Conservation (phyloP, 1,140 invertebrate species). For the Euura lappo region DNA sequence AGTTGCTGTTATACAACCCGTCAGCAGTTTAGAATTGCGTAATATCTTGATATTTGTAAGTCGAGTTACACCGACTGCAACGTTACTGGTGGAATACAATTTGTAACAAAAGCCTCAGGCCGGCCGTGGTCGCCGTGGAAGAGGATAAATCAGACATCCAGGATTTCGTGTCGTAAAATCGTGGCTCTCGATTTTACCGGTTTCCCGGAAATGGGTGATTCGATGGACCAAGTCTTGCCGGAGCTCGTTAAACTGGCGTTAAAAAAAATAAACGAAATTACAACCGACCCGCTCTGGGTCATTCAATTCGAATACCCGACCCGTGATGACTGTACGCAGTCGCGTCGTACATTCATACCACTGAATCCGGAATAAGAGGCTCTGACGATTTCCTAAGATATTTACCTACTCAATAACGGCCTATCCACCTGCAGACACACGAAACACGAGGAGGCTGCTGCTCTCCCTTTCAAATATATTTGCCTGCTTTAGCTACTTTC, state of each 20-base stretch:
- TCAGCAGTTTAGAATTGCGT: background rate
- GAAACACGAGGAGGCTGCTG: background rate
- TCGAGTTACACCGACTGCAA: background rate
- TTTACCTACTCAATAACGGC: background rate
- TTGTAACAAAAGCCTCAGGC: background rate
- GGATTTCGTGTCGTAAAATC: background rate
- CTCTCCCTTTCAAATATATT: background rate
- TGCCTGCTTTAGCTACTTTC: too few species aligned
- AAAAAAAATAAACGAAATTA: conserved; percentile 12
- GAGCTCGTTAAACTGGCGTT: conserved; percentile 17
- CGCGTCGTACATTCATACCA: background rate
- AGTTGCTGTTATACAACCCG: background rate
- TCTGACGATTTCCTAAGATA: background rate
- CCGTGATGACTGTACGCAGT: background rate
- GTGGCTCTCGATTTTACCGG: background rate
- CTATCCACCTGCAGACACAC: background rate
- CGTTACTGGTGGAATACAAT: background rate
- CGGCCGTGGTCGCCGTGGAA: too few species aligned
- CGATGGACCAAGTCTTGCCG: conserved; percentile 12
- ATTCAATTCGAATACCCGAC: conserved; percentile 7
- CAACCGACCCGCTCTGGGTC: background rate
- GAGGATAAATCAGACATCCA: background rate
- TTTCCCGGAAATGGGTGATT: conserved; percentile 21
- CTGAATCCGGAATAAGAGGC: background rate
- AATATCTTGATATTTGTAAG: background rate